A percentile compares a stretch with the other conserved stretches of the same genome.
phyloP scores from a whole-genome alignment of 2,797 vertebrate species.

The Synanceia verrucosa region DNA sequence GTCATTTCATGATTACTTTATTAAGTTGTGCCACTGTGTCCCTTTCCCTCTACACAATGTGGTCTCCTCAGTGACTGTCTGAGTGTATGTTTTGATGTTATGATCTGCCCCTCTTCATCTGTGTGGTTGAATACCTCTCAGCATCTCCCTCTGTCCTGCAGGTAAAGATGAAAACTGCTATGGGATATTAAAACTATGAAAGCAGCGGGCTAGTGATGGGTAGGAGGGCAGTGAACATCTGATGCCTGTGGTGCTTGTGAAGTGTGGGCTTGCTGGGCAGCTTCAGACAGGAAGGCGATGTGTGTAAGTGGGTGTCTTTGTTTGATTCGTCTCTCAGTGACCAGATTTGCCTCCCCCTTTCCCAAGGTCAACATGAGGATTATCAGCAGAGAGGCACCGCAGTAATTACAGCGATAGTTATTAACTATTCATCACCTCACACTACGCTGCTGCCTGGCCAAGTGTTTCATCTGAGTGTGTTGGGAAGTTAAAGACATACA shows the following conservation, averaged over 20 bases:
- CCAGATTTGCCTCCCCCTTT: slow-evolving; percentile 21
- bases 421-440: slow-evolving; percentile 80
- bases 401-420: slow-evolving; percentile 68
- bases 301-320: slow-evolving; percentile 33
- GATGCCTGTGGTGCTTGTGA: neutral
- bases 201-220: slow-evolving; percentile 8
- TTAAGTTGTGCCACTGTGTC: neutral
- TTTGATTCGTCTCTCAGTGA: slow-evolving; percentile 34
- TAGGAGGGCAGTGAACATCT: slow-evolving; percentile 2
- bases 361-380: slow-evolving; percentile 73
- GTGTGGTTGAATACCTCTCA: neutral
- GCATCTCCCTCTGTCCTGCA: neutral
- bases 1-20: neutral
- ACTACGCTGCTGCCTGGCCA: slow-evolving; percentile 20
- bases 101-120: neutral
- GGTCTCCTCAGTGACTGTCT: neutral
- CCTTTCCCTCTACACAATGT: neutral
- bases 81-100: neutral
- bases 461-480: slow-evolving; percentile 28
- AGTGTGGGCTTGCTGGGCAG: neutral
- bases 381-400: slow-evolving; percentile 45
- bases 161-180: neutral
- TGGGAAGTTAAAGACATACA: slow-evolving; percentile 6
- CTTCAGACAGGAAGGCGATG: neutral
- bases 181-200: slow-evolving; percentile 1